These are phyloP conservation scores for Cetoscarus ocellatus DNA, from an alignment of 2,797 vertebrate genomes.

Conservation along the genomic window DNA sequence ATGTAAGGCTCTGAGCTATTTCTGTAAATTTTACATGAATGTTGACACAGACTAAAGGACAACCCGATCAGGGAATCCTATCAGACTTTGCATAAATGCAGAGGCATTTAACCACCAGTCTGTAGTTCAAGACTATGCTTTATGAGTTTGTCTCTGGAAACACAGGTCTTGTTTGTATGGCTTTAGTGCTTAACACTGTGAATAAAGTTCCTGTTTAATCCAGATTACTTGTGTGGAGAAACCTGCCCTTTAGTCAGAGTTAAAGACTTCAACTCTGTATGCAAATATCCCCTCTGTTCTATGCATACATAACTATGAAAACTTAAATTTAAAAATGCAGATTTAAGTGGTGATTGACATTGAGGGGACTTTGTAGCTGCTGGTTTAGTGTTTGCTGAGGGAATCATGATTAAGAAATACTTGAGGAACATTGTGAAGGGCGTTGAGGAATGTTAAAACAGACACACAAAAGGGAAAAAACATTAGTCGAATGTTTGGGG, in stretches of 20 bases:
- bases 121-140: too few relatives aligned
- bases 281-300: slow-evolving; percentile 20
- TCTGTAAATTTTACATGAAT: too few relatives aligned
- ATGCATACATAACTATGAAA: slow-evolving; percentile 16
- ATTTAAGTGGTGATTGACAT: slow-evolving; percentile 20
- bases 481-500: slow-evolving; percentile 54
- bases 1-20: too few relatives aligned
- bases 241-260: slow-evolving; percentile 25
- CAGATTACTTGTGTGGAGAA: slow-evolving; percentile 19
- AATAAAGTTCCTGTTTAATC: slow-evolving; percentile 33
- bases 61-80: too few relatives aligned
- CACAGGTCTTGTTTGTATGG: slow-evolving; percentile 13
- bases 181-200: slow-evolving; percentile 17
- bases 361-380: slow-evolving; percentile 15
- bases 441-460: slow-evolving; percentile 48
- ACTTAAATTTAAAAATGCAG: slow-evolving; percentile 5
- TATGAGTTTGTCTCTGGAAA: slow-evolving; percentile 20
- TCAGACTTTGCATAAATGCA: too few relatives aligned
- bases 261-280: slow-evolving; percentile 15
- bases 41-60: too few relatives aligned
- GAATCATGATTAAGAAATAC: slow-evolving; percentile 30
- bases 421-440: slow-evolving; percentile 47
- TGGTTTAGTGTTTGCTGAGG: slow-evolving; percentile 6
- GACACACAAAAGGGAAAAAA: slow-evolving; percentile 40
- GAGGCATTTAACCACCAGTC: too few relatives aligned